Evolutionary conservation across 1,140 invertebrate genomes (phyloP), one percentile per base, ranked within the genome.

Genomic region (Adoxophyes honmai): DNA sequence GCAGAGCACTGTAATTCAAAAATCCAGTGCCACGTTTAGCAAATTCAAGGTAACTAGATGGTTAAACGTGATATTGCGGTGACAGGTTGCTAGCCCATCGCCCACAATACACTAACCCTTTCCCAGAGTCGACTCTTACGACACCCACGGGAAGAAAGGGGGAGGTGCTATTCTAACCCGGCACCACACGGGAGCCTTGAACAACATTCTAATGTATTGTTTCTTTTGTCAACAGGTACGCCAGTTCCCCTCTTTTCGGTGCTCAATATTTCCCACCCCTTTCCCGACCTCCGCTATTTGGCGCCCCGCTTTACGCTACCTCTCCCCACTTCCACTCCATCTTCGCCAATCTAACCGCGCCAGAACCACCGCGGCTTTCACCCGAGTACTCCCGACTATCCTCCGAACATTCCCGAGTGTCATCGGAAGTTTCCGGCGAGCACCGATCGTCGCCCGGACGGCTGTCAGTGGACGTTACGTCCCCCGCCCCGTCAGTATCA

Each of bases 261-360:
- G 81, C 91, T 34, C 90, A 91, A 33, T 93, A 93, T 74, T 91
- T 91, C 11, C 90, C 91, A 0, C 91, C 92, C 11, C 90, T 93
- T 4, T 90, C 93, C 0, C 91, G 95, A 4, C 85, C 94, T 18
- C 92, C 92, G 6, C 91, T 93, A 0, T 92, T 94, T 68, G 90
- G 91, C 0, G 83, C 89, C 0, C 90, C 91, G 8, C 88, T 95
- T 21, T 92, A 94, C 65, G 91, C 92, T 34, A 92, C 93, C 6
- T 83, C 85, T 0, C 81, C 93, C 51, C 96, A 96, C 33, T 97
- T 97, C 78, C 96, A 97, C 77, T 96, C 93, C n/a, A 88, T 97
- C 0, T 87, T 97, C 69, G 96, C 96, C 4, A 96, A 96, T 72
- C 93, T 96, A 59, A 94, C 94, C 28, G 92, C 91, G 5, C 91